Percentiles rank a stretch among this genome's conserved stretches.
Conservation (phyloP, 1,140 invertebrate species). For the Drosophila carrolli region DNA sequence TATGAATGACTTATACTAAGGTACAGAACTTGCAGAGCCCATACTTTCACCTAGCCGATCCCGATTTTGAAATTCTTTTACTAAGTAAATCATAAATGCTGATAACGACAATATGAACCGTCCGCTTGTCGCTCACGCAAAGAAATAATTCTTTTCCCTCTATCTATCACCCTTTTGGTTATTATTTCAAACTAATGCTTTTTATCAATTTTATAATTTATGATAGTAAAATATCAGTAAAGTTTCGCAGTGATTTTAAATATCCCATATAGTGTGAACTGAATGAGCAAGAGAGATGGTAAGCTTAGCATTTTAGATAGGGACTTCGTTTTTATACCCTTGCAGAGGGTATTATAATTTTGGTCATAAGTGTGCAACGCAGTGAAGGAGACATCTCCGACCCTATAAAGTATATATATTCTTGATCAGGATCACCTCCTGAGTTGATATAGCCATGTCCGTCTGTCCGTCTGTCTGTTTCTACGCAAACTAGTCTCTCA, state of each 20-base stretch:
- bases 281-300: conserved; percentile 28
- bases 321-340: conserved; percentile 44
- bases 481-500: no score
- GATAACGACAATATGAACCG: conserved; percentile 18
- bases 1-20: no score
- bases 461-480: no score
- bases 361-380: no score
- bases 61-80: not conserved
- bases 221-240: conserved; percentile 62
- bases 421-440: no score
- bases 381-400: no score
- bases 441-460: no score
- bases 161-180: not conserved
- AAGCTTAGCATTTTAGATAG: conserved; percentile 23
- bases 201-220: conserved; percentile 63
- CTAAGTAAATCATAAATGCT: conserved; percentile 1
- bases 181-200: conserved; percentile 15
- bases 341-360: no score
- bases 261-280: conserved; percentile 48
- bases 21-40: no score
- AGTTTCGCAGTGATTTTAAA: conserved; percentile 67
- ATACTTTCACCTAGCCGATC: no score
- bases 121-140: not conserved
- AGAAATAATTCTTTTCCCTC: conserved; percentile 3
- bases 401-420: no score